Base-by-base conservation (phyloP, 2,797 vertebrate species). In the Myotis daubentonii region DNA sequence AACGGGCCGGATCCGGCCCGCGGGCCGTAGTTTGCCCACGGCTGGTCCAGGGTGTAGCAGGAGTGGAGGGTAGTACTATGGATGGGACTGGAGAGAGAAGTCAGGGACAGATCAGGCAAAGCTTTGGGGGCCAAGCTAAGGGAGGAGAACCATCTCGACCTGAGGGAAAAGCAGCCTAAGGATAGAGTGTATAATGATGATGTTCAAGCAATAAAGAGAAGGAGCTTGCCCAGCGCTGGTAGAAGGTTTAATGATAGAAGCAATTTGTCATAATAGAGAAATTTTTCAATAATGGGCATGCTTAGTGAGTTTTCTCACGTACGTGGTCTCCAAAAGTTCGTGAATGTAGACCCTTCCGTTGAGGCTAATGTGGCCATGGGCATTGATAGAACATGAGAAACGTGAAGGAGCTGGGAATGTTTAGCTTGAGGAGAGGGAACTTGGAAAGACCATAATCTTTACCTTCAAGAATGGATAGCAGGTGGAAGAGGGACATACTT, bases 221-320 rank as follows among this genome's bases (percentile, higher is more conserved):
- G 41, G 47, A 49, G 25, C 49, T 84, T 76, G 51, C 47, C 53
- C 7, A 6, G 22, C 15, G 93, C 55, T 60, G 44, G n/a, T 49
- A 47, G 87, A 57, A 70, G 10, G 11, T 79, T 84, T 93, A 47
- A n/a, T 84, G 76, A 89, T 25, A 93, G 28, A 78, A 94, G 79
- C 8, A 72, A 5, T 82, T 87, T 87, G 44, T 87, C 72, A 65
- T 33, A 66, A 51, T 87, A 75, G 15, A 80, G 38, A 17, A 38
- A 30, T 23, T 30, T 66, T 88, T 71, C 84, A 60, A 51, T 88
- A 75, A 60, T 78, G 60, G 51, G 12, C 19, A 30, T 89, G 28
- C 9, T 53, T 60, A 66, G 8, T 60, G 51, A 38, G 16, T 55
- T 80, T 80, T 88, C 47, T 68, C 23, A 81, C 47, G 36, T 71